phyloP scores from a whole-genome alignment of 2,888 invertebrate genomes.

The Caenorhabditis sp. region DNA sequence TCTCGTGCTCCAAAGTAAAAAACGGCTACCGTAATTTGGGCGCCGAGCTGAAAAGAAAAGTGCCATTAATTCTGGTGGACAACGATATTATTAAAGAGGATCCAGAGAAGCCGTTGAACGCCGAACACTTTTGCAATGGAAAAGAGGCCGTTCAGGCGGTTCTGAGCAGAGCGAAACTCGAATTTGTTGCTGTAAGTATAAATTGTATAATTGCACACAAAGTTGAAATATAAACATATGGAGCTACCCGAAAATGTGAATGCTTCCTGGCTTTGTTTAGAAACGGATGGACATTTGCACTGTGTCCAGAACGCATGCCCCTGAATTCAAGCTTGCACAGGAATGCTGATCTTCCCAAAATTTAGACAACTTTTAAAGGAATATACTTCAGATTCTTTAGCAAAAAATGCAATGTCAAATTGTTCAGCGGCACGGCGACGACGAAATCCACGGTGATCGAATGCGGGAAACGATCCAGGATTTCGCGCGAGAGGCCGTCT shows the following conservation, averaged over 20 bases:
- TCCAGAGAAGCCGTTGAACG: conserved; percentile 52
- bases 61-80: conserved; percentile 48
- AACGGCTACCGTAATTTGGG: conserved; percentile 43
- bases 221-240: background rate
- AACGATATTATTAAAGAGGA: conserved; percentile 57
- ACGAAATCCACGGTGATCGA: background rate
- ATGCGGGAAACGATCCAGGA: conserved; percentile 29
- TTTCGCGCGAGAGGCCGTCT: conserved; percentile 30
- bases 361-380: too few species aligned
- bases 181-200: conserved; percentile 34
- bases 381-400: too few species aligned
- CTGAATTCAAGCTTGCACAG: too few species aligned
- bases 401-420: background rate
- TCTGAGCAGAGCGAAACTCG: conserved; percentile 36
- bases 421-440: conserved; percentile 35
- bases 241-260: too few species aligned
- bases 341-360: too few species aligned
- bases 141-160: conserved; percentile 41
- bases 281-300: too few species aligned
- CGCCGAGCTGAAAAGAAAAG: conserved; percentile 31
- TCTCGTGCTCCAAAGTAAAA: conserved; percentile 29
- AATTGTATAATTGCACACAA: background rate
- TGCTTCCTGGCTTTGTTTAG: too few species aligned
- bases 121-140: conserved; percentile 53
- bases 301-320: too few species aligned